Evolutionary conservation across 1,140 invertebrate genomes (phyloP).

Genomic region (silkworm (Bombyx mori)): ASM3026992v2 NC_085117.1:20116001-20116500

Average conservation of each 20-base stretch:
- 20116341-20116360: constrained; percentile 4
- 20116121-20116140: too few relatives aligned
- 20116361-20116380: too few relatives aligned
- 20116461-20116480: too few relatives aligned
- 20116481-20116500: too few relatives aligned
- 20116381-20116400: too few relatives aligned
- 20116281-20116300: constrained; percentile 49
- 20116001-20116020: constrained; percentile 18
- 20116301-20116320: constrained; percentile 41
- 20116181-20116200: too few relatives aligned
- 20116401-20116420: too few relatives aligned
- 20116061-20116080: background rate
- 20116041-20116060: background rate
- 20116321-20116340: constrained; percentile 40
- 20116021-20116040: constrained; percentile 17
- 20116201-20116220: constrained; percentile 51
- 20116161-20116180: too few relatives aligned
- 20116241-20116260: constrained; percentile 43
- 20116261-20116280: constrained; percentile 55
- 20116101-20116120: background rate
- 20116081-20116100: background rate
- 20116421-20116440: too few relatives aligned
- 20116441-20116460: too few relatives aligned
- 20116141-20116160: too few relatives aligned
- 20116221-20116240: constrained; percentile 57